phyloP scores from a whole-genome alignment of 1,140 invertebrate species.

The Battus philenor region DNA sequence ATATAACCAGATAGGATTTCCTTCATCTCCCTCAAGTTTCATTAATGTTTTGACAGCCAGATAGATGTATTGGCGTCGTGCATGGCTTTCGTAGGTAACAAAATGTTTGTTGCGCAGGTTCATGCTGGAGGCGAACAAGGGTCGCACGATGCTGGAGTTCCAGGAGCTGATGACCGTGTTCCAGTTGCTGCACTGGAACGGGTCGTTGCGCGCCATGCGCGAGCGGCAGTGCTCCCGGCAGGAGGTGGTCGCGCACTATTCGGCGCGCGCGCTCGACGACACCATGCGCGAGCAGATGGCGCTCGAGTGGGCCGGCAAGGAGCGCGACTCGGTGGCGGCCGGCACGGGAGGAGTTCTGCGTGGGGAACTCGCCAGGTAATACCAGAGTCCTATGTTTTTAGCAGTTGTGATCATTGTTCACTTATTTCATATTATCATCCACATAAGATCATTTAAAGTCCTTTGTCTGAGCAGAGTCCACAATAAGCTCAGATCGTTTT shows the following conservation, averaged over 20 bases:
- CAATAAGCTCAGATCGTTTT: too few relatives aligned
- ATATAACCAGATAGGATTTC: too few relatives aligned
- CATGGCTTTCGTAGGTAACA: too few relatives aligned
- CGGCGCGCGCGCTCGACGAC: slow-evolving; percentile 91
- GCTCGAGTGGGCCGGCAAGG: slow-evolving; percentile 94
- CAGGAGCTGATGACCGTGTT: slow-evolving; percentile 98
- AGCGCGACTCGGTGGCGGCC: slow-evolving; percentile 82
- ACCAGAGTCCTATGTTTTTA: too few relatives aligned
- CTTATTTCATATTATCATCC: too few relatives aligned
- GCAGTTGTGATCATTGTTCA: too few relatives aligned
- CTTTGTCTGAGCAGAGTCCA: too few relatives aligned
- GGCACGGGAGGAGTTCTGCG: slow-evolving; percentile 82
- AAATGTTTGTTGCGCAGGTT: too few relatives aligned
- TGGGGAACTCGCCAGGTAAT: slow-evolving; percentile 82
- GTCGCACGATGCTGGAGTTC: slow-evolving; percentile 96
- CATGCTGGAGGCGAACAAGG: slow-evolving; percentile 95
- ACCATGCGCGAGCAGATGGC: slow-evolving; percentile 98
- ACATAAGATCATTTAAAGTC: too few relatives aligned
- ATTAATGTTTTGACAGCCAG: too few relatives aligned
- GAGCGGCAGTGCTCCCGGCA: slow-evolving; percentile 96
- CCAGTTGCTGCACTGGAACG: slow-evolving; percentile 97
- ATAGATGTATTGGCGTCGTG: too few relatives aligned
- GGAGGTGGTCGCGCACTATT: slow-evolving; percentile 96
- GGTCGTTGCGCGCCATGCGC: slow-evolving; percentile 92
- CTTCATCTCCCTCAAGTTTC: too few relatives aligned